Conservation (phyloP, 1,140 invertebrate genomes). For the Holotrichia oblita region DNA sequence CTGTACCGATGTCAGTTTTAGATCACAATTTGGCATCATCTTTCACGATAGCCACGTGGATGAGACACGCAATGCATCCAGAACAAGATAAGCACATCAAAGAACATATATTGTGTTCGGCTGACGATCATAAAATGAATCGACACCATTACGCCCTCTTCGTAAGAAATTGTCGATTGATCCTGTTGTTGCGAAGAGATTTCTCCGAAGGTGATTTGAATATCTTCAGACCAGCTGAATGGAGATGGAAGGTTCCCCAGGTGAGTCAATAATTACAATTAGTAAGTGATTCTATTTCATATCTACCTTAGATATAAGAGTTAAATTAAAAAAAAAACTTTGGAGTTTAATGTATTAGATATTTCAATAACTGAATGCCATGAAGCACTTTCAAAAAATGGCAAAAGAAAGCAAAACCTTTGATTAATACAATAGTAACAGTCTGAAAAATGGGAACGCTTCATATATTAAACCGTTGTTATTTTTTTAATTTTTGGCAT, state of each 20-base stretch:
- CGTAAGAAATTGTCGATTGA: constrained; percentile 94
- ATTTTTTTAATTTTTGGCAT: too few relatives aligned
- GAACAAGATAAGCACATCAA: constrained; percentile 88
- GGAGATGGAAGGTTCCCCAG: constrained; percentile 92
- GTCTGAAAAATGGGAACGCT: too few relatives aligned
- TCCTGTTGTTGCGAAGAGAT: constrained; percentile 90
- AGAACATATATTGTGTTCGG: constrained; percentile 94
- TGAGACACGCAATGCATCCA: constrained; percentile 79
- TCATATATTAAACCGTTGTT: too few relatives aligned
- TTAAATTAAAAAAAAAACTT: too few relatives aligned
- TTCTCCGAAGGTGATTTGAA: constrained; percentile 92
- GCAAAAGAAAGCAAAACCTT: too few relatives aligned
- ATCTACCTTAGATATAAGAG: too few relatives aligned
- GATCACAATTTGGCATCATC: constrained; percentile 79
- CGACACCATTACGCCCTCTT: constrained; percentile 98
- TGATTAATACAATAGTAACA: too few relatives aligned
- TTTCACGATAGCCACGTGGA: constrained; percentile 93
- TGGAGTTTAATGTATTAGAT: too few relatives aligned
- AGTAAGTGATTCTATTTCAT: too few relatives aligned
- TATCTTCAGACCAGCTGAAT: constrained; percentile 97
- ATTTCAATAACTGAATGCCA: too few relatives aligned
- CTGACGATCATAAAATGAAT: constrained; percentile 98
- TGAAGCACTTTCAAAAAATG: too few relatives aligned
- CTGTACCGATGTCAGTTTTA: constrained; percentile 79
- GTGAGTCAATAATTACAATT: constrained; percentile 61